These are phyloP conservation scores for Drosophila demipolita DNA, from an alignment of 2,888 invertebrate genomes.

Conservation along the genomic window DNA sequence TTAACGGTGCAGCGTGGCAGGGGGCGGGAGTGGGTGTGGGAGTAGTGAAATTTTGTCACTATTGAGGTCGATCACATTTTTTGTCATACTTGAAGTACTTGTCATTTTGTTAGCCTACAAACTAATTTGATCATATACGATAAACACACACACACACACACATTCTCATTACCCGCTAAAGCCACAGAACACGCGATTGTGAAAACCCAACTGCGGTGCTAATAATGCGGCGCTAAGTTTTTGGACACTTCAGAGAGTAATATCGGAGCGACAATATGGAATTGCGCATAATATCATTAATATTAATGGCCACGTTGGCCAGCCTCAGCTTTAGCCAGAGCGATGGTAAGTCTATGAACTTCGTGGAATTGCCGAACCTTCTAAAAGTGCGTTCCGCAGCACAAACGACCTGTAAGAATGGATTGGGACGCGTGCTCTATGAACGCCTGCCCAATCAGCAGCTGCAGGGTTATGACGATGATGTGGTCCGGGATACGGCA, in stretches of 20 bases:
- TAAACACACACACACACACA: conserved; percentile 20
- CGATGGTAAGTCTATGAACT: conserved; percentile 63
- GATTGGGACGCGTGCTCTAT: conserved; percentile 94
- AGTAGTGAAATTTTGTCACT: conserved; percentile 51
- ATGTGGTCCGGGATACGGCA: conserved; percentile 93
- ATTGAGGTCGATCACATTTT: conserved; percentile 68
- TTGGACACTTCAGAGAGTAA: conserved; percentile 8
- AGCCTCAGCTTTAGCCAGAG: conserved; percentile 64
- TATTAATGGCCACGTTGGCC: conserved; percentile 58
- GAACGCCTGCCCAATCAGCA: conserved; percentile 95
- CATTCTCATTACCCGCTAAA: conserved; percentile 8
- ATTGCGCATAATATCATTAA: conserved; percentile 49
- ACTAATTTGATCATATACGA: conserved; percentile 64
- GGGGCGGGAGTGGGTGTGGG: neutral
- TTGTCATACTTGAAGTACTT: conserved; percentile 16
- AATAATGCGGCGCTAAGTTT: conserved; percentile 51
- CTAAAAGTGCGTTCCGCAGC: conserved; percentile 57
- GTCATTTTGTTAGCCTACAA: conserved; percentile 47
- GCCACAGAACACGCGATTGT: conserved; percentile 53
- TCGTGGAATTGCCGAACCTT: neutral
- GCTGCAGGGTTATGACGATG: conserved; percentile 94
- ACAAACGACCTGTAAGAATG: conserved; percentile 96
- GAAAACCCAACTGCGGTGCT: conserved; percentile 33
- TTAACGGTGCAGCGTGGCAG: conserved; percentile 10
- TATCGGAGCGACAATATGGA: conserved; percentile 44